These are phyloP conservation scores for Amphiura filiformis DNA, from an alignment of 35 echinoderm and acorn worm genomes.

Conservation along the genomic window DNA sequence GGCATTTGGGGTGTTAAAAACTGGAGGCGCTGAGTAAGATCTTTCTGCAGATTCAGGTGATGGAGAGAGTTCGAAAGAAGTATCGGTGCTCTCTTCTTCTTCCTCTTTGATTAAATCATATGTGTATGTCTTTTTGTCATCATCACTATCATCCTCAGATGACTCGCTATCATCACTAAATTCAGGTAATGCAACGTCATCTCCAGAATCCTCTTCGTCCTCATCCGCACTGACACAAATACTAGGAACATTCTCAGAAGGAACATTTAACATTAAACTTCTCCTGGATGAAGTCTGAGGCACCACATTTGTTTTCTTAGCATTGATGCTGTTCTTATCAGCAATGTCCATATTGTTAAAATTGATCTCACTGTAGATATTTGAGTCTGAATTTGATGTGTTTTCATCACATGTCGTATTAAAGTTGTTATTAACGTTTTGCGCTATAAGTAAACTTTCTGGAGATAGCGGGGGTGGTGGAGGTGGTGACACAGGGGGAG, in stretches of 20 bases:
- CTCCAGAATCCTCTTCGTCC: not conserved
- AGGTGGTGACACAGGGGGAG: not conserved
- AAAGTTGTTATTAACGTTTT: not conserved
- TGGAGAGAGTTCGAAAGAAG: not conserved
- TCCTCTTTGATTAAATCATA: not conserved
- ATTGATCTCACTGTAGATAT: not conserved
- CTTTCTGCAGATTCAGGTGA: not conserved
- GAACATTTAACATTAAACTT: too few species aligned
- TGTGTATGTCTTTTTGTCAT: not conserved
- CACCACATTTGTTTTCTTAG: too few species aligned
- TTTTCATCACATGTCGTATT: not conserved
- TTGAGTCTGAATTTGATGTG: not conserved
- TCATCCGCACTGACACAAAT: not conserved
- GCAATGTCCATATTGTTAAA: not conserved
- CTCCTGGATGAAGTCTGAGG: too few species aligned
- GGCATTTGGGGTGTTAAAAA: not conserved
- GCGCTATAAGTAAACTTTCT: not conserved
- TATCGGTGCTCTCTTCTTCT: not conserved
- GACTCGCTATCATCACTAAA: not conserved
- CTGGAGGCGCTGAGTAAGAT: not conserved
- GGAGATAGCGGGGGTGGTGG: constrained; percentile 3
- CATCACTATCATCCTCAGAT: not conserved
- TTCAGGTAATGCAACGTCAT: constrained; percentile 1
- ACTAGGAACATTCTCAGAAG: too few species aligned
- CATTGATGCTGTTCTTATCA: too few species aligned